A percentile compares a stretch with the other conserved stretches of the same genome.
Evolutionary conservation across 92 coral and sea anemone species (phyloP).

Genomic region (Metridium senile): DNA sequence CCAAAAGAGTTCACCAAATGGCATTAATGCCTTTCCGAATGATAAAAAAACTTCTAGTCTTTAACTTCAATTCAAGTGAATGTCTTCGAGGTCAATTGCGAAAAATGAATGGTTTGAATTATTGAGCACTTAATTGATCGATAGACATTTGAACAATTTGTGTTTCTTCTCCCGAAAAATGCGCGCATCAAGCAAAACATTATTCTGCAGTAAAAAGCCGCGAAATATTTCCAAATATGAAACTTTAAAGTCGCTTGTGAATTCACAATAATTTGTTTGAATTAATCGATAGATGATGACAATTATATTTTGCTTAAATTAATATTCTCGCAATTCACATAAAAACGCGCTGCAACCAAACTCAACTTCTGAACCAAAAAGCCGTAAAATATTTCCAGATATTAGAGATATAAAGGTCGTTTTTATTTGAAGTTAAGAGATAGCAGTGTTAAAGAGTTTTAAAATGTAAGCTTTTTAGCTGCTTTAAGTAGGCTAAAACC

Average conservation of each 20-base stretch:
- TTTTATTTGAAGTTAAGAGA: neutral
- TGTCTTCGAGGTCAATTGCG: slow-evolving; percentile 4
- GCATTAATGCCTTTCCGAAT: neutral
- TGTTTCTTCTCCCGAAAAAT: neutral
- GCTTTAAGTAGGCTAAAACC: slow-evolving; percentile 4
- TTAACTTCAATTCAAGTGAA: neutral
- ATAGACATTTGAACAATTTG: neutral
- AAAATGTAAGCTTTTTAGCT: slow-evolving; percentile 9
- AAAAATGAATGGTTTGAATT: slow-evolving; percentile 7
- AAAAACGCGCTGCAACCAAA: too few relatives aligned
- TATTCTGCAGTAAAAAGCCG: neutral
- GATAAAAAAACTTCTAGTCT: neutral
- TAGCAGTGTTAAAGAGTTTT: slow-evolving; percentile 16
- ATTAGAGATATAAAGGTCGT: neutral
- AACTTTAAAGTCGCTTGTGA: neutral
- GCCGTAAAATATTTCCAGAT: neutral
- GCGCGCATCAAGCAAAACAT: too few relatives aligned
- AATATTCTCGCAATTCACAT: too few relatives aligned
- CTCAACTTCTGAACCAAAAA: too few relatives aligned
- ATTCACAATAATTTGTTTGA: too few relatives aligned
- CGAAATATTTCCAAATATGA: neutral
- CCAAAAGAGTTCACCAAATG: neutral
- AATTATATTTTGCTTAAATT: too few relatives aligned
- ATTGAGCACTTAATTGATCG: slow-evolving; percentile 2
- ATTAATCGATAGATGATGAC: too few relatives aligned